A percentile compares a stretch with the other conserved stretches of the same genome.
Conservation (phyloP, 2,888 invertebrate species). For the Harpalus rubripes region DNA sequence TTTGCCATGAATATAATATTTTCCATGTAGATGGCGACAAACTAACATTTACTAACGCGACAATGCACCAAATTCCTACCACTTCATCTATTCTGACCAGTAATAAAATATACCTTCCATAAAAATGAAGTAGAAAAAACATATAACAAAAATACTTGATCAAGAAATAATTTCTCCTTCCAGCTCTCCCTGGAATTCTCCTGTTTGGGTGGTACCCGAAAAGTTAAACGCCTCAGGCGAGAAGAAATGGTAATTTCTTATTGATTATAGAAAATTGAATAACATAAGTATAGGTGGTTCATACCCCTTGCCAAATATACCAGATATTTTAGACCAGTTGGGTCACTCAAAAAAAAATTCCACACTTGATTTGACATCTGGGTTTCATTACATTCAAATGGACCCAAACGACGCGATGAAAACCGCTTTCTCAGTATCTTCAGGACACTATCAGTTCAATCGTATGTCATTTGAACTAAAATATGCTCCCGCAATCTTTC, state of each 20-base stretch:
- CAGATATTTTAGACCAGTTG: slow-evolving; percentile 69
- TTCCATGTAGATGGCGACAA: too few relatives aligned
- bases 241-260: slow-evolving; percentile 68
- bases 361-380: slow-evolving; percentile 65
- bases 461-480: too few relatives aligned
- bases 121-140: slow-evolving; percentile 33
- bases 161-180: slow-evolving; percentile 62
- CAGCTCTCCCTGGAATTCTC: slow-evolving; percentile 67
- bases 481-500: too few relatives aligned
- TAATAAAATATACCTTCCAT: too few relatives aligned
- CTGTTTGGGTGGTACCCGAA: slow-evolving; percentile 68
- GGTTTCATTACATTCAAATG: neutral
- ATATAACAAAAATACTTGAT: slow-evolving; percentile 61
- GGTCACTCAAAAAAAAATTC: slow-evolving; percentile 69
- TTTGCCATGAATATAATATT: too few relatives aligned
- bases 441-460: too few relatives aligned
- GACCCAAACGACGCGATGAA: slow-evolving; percentile 62
- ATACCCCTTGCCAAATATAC: slow-evolving; percentile 70
- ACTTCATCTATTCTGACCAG: too few relatives aligned
- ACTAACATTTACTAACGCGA: too few relatives aligned
- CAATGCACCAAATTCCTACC: too few relatives aligned
- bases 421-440: neutral
- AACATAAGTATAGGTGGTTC: slow-evolving; percentile 68
- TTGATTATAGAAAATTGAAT: slow-evolving; percentile 70
- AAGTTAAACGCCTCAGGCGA: slow-evolving; percentile 67